A percentile compares a stretch with the other conserved stretches of the same genome.
phyloP scores from a whole-genome alignment of 2,797 vertebrate species.

The Melanotaenia parkinsoni region DNA sequence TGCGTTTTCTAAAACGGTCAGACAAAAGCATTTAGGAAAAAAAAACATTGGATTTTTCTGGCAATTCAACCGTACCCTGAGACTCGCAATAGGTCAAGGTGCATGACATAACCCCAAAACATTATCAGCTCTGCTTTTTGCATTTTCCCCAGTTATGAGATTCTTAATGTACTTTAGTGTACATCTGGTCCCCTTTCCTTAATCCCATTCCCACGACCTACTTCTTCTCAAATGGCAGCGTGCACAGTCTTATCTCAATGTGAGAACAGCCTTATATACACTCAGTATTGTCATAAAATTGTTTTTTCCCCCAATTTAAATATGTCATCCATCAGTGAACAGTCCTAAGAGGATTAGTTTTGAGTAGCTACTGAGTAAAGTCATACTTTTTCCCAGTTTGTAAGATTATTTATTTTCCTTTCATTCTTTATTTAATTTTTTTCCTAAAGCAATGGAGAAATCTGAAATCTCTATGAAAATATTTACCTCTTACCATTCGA shows the following conservation, averaged over 20 bases:
- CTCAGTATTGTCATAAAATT: not conserved
- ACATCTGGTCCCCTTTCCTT: slow-evolving; percentile 17
- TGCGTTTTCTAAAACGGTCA: too few species aligned
- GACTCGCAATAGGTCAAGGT: slow-evolving; percentile 27
- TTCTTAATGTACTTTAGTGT: slow-evolving; percentile 20
- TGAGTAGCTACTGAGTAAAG: not conserved
- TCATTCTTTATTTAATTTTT: not conserved
- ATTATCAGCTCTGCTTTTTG: slow-evolving; percentile 31
- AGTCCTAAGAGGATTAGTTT: slow-evolving; percentile 12
- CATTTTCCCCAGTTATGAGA: slow-evolving; percentile 39
- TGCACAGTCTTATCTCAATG: slow-evolving; percentile 30
- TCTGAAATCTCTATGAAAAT: not conserved
- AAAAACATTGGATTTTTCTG: not conserved
- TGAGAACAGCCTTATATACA: slow-evolving; percentile 15
- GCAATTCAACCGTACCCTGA: not conserved
- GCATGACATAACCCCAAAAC: slow-evolving; percentile 14
- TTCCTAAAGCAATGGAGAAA: slow-evolving; percentile 6
- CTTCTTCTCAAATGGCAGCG: slow-evolving; percentile 42
- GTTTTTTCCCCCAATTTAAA: not conserved
- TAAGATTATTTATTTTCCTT: slow-evolving; percentile 8
- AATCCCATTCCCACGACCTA: slow-evolving; percentile 46
- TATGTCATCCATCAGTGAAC: slow-evolving; percentile 1
- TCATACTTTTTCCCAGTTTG: not conserved
- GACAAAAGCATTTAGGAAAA: too few species aligned
- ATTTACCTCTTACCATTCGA: slow-evolving; percentile 3